Base-by-base conservation (phyloP, 2,888 invertebrate species). In the Orchestes rusci region DNA sequence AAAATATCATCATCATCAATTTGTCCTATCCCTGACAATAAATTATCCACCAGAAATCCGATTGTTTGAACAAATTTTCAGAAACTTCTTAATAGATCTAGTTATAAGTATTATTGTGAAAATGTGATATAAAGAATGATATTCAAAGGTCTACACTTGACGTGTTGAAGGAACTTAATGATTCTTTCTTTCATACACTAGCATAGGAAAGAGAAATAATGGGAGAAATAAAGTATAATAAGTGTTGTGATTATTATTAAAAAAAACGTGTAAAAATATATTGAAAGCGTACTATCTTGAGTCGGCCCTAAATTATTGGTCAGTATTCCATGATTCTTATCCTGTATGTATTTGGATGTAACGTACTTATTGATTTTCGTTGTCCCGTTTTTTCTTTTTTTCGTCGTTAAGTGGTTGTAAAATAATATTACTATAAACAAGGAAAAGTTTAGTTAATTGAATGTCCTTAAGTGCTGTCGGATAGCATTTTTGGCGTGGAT, bases 371-470 rank as follows among this genome's bases (percentile, higher is more conserved):
- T n/a, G 27, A 16, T 13, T 20, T 41, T 33, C 27, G 10, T 28
- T 36, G 20, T 13, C 40, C 10, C 8, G 30, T 45, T 39, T 32
- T 16, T 13, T 41, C 37, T 23, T 27, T 28, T 44, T 37, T 50
- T 47, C 46, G 42, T 45, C 45, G 48, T 28, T 49, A 50, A 52
- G 17, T 37, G 37, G 51, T 46, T 52, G 37, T 45, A 55, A 50
- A 40, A 51, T 53, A 52, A 47, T 54, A 57, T 55, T n/a, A n/a
- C n/a, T n/a, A 56, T 55, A 53, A 49, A 52, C 50, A 56, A 49
- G 28, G 32, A 41, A 16, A 41, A 37, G 28, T 50, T 53, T 50
- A 46, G 52, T 50, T 52, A 23, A n/a, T 16, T 45, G 37, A 54
- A 54, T 37, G 41, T 45, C 48, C 49, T 50, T 49, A 41, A 49